A percentile compares a stretch with the other conserved stretches of the same genome.
Evolutionary conservation across 2,797 vertebrate genomes (phyloP).

Genomic region (Catamblyrhynchus diadema): DNA sequence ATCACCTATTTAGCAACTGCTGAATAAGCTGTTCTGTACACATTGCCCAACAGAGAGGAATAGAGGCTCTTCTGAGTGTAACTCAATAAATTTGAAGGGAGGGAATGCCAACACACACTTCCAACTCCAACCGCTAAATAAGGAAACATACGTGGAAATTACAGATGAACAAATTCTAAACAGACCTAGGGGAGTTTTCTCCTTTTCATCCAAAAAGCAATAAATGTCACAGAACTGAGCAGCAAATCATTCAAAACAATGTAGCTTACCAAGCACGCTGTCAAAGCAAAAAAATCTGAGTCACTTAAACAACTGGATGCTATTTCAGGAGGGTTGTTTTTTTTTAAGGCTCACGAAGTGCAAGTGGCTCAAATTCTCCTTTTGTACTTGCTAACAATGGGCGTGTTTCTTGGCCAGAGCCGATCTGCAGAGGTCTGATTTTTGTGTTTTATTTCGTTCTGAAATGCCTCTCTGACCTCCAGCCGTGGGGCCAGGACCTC

Average conservation of each 20-base stretch:
- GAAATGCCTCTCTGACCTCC: conserved; percentile 15
- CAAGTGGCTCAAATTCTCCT: conserved; percentile 49
- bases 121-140: conserved; percentile 58
- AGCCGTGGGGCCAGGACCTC: neutral
- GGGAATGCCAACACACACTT: conserved; percentile 58
- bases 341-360: conserved; percentile 20
- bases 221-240: conserved; percentile 58
- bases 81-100: conserved; percentile 53
- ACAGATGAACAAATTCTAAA: conserved; percentile 63
- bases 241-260: conserved; percentile 60
- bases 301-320: conserved; percentile 54
- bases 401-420: conserved; percentile 28
- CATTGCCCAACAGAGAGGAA: conserved; percentile 52
- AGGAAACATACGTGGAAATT: conserved; percentile 65
- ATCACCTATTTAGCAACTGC: conserved; percentile 59
- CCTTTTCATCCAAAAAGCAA: conserved; percentile 63
- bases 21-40: conserved; percentile 52
- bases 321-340: conserved; percentile 29
- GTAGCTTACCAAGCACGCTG: conserved; percentile 56
- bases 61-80: conserved; percentile 20
- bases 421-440: neutral
- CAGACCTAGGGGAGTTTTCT: conserved; percentile 59
- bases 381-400: conserved; percentile 48
- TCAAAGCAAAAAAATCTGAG: conserved; percentile 55
- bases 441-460: neutral